Base-by-base conservation (phyloP, 2,797 vertebrate genomes). In the Miichthys miiuy region DNA sequence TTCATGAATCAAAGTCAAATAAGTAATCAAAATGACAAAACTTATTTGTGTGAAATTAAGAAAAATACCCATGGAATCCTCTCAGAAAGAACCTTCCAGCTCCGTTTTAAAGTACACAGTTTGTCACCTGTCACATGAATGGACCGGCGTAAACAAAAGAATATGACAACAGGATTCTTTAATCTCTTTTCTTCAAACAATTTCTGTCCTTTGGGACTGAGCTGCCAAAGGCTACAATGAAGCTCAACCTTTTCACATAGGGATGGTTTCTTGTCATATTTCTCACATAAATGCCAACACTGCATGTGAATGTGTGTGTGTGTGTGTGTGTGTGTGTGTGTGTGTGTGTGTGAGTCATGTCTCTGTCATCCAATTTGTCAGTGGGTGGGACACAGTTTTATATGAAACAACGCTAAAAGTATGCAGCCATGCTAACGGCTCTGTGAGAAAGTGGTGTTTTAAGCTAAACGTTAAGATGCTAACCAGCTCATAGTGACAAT, bases 221-320 rank as follows among this genome's bases (percentile, higher is more conserved):
- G 73, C 79, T 74, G 83, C 81, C 69, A 68, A 60, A 76, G 64
- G 69, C 79, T 23, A 71, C 77, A 77, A 62, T 77, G 52, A 69
- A 77, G 81, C 77, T 82, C 77, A 83, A 80, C 72, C 83, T 84
- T 89, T 89, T 66, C 77, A 42, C 13, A 50, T 42, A 87, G 82
- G 79, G 79, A 72, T 47, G 75, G 67, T 64, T 62, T 9, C 30
- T 42, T 68, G 80, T 85, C 81, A 74, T 51, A 69, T 74, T 75
- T 86, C 48, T 74, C 77, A 76, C 54, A 83, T 51, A 86, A 89
- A 82, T 87, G 77, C 62, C 86, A 85, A 38, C 41, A 0, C 64
- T 23, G 61, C 50, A 10, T 50, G 55, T 52, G 25, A 47, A 44
- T 58, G 54, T 41, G 57, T 27, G 41, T 20, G 64, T 41, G n/a